Conservation (phyloP, 2,888 invertebrate genomes). For the Lepetodrilus schrolli region DNA sequence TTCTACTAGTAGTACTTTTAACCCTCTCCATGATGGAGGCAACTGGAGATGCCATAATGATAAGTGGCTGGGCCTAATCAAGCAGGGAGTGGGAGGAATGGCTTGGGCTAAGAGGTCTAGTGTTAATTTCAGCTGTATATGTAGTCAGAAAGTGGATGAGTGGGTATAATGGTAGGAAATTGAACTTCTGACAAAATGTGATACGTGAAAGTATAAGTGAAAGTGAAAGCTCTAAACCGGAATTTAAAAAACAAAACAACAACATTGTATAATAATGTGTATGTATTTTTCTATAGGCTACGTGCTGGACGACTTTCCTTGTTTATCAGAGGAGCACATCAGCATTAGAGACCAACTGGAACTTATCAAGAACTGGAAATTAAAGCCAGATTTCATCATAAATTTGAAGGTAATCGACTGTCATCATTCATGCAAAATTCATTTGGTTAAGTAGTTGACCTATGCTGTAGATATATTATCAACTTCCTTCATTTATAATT, state of each 20-base stretch:
- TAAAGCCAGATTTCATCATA: constrained; percentile 75
- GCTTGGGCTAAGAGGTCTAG: too few species aligned
- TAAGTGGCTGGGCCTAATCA: too few species aligned
- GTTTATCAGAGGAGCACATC: constrained; percentile 68
- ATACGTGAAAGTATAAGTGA: background rate
- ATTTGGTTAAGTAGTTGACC: too few species aligned
- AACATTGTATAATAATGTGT: background rate
- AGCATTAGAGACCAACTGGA: constrained; percentile 73
- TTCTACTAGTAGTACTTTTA: too few species aligned
- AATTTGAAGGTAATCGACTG: constrained; percentile 72
- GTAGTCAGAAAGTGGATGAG: too few species aligned
- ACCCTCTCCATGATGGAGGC: too few species aligned
- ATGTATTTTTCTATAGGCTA: constrained; percentile 62
- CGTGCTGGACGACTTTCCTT: constrained; percentile 74
- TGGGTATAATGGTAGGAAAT: background rate
- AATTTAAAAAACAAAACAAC: background rate
- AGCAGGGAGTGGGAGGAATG: too few species aligned
- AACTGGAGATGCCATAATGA: too few species aligned
- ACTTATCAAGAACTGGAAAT: constrained; percentile 73
- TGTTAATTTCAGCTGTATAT: too few species aligned
- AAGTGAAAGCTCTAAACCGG: background rate
- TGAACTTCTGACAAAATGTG: background rate
- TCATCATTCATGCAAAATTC: too few species aligned
- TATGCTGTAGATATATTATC: too few species aligned
- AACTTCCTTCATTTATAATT: too few species aligned